Evolutionary conservation across 2,888 invertebrate genomes (phyloP), one percentile per base, ranked within the genome.

Genomic region (Lasioglossum pauxillum): DNA sequence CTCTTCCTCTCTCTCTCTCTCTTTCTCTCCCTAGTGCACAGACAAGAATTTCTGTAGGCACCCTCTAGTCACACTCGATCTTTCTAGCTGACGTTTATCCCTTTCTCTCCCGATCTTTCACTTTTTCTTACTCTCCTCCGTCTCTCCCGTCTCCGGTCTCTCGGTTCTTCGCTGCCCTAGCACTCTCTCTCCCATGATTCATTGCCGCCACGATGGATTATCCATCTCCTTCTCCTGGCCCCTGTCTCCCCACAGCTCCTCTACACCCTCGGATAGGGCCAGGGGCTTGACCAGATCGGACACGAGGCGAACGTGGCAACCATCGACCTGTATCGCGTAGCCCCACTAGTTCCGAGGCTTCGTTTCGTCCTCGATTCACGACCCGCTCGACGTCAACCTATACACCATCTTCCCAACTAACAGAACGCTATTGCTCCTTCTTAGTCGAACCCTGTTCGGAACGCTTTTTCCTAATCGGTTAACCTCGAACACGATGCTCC

Each of bases 191-290:
- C 94, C 89, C 94, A 94, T 95, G 95, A 95, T 95, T 95, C 95
- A 95, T 95, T 93, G 95, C 94, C 86, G 93, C 93, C 93, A 93
- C 95, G 95, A 95, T 94, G 94, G 95, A 95, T 95, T 95, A 95
- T 95, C 95, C 95, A 95, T 95, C 94, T 95, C 94, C 94, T 94
- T 49, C 78, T 67, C 76, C 76, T 23, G 23, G 31, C 19, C 69
- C 92, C 75, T 49, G 72, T 19, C 49, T 49, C 72, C 73, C 64
- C 76, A 19, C 76, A 19, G 27, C 75, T 60, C 23, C 75, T 12
- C 31, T 75, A 46, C 80, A 88, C 79, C 85, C 85, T 83, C n/a
- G 78, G 53, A 53, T 69, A 69, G 72, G 81, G 67, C 74, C 71
- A 67, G 76, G 75, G 81, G 77, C 74, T 79, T 71, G 79, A 82